phyloP scores from a whole-genome alignment of 2,113 vertebrate species.

The Ploceus nigricollis region DNA sequence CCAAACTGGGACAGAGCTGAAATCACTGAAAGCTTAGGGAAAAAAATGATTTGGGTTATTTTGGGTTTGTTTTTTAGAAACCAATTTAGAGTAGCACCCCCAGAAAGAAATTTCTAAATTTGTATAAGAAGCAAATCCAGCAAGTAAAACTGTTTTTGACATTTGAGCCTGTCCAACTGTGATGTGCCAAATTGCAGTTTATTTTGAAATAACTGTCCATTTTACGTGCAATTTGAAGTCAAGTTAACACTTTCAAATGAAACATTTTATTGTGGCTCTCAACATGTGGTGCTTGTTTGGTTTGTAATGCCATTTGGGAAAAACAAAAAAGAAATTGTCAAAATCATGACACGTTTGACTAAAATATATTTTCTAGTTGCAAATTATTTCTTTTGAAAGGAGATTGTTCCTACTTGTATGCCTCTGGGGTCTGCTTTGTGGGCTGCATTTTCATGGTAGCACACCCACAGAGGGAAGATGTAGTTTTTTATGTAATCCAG shows the following conservation, averaged over 20 bases:
- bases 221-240: background rate
- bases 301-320: background rate
- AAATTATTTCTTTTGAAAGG: background rate
- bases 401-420: background rate
- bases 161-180: background rate
- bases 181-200: background rate
- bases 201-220: background rate
- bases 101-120: background rate
- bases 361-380: background rate
- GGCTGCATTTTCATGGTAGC: background rate
- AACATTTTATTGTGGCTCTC: background rate
- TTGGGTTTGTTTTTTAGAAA: background rate
- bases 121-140: background rate
- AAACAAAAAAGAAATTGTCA: background rate
- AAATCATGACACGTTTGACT: background rate
- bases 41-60: rapidly evolving
- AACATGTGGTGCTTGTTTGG: background rate
- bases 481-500: background rate
- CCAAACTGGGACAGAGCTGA: background rate
- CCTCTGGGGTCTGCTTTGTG: background rate
- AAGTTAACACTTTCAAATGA: background rate
- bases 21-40: background rate
- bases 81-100: background rate
- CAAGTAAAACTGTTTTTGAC: background rate
- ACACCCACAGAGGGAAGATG: background rate